A percentile compares a stretch with the other conserved stretches of the same genome.
These are phyloP conservation scores for Oligia strigilis DNA, from an alignment of 2,888 invertebrate species.

Conservation along the genomic window DNA sequence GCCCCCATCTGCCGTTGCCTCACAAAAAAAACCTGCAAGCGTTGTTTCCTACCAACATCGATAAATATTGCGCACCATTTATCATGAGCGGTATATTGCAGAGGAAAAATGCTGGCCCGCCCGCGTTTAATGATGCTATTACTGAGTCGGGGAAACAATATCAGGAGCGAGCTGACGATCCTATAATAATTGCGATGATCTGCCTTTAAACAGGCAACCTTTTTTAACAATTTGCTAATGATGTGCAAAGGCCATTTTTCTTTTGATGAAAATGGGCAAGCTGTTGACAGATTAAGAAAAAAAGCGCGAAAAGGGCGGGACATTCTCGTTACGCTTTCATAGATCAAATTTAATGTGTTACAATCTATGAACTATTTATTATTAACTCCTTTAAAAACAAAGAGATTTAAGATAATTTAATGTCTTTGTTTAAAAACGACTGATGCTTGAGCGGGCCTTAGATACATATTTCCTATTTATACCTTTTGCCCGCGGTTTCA, in stretches of 20 bases:
- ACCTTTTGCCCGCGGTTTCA: background rate
- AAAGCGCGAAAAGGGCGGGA: background rate
- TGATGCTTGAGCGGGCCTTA: background rate
- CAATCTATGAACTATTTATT: background rate
- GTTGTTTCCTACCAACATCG: slow-evolving; percentile 64
- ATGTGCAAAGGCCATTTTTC: slow-evolving; percentile 38
- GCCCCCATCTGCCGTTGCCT: slow-evolving; percentile 27
- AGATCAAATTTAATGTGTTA: background rate
- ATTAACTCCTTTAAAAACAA: background rate
- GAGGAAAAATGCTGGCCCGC: slow-evolving; percentile 66
- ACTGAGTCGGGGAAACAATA: slow-evolving; percentile 72
- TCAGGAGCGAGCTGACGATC: slow-evolving; percentile 63
- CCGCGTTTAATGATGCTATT: slow-evolving; percentile 76
- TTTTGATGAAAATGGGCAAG: slow-evolving; percentile 41
- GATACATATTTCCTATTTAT: background rate
- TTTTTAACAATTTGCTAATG: slow-evolving; percentile 59
- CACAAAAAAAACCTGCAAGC: slow-evolving; percentile 49
- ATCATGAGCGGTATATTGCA: slow-evolving; percentile 70
- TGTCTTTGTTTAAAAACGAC: background rate
- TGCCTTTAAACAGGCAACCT: slow-evolving; percentile 48
- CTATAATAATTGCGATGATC: slow-evolving; percentile 63
- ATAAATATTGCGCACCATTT: slow-evolving; percentile 73
- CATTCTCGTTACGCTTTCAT: slow-evolving; percentile 4
- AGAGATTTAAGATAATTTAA: no score
- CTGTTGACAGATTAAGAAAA: slow-evolving; percentile 32